Evolutionary conservation across 2,113 vertebrate species (phyloP).

Genomic region (Daboia siamensis): DNA sequence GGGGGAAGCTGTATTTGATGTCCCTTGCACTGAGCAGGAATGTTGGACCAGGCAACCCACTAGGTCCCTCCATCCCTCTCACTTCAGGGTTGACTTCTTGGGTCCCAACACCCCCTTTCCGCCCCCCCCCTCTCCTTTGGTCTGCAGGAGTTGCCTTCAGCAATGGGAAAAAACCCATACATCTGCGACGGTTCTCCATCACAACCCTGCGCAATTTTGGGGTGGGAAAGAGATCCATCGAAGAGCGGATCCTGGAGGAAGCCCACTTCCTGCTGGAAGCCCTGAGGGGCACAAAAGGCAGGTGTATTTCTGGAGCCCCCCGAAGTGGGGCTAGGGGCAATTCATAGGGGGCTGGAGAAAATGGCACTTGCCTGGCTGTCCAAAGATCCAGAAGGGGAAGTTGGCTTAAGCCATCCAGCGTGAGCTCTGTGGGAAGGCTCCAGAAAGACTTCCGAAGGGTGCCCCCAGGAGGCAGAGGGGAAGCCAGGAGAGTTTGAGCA

Average conservation of each 20-base stretch:
- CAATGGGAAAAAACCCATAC: slow-evolving; percentile 42
- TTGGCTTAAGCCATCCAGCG: background rate
- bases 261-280: slow-evolving; percentile 60
- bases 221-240: slow-evolving; percentile 69
- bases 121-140: accelerated
- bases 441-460: background rate
- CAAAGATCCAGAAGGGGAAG: background rate
- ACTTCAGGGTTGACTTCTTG: background rate
- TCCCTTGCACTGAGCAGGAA: background rate
- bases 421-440: no score
- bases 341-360: background rate
- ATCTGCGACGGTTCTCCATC: slow-evolving; percentile 64
- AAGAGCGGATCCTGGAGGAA: slow-evolving; percentile 69
- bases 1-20: background rate
- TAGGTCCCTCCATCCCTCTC: background rate
- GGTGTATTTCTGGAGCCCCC: background rate
- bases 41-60: no score
- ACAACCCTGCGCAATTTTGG: slow-evolving; percentile 67
- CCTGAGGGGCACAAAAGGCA: slow-evolving; percentile 66
- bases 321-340: background rate
- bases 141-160: slow-evolving; percentile 3
- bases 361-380: background rate
- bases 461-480: background rate
- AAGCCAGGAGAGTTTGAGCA: background rate
- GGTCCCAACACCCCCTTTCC: background rate